phyloP scores from a whole-genome alignment of 2,888 invertebrate species.

The Hofmannophila pseudospretella region DNA sequence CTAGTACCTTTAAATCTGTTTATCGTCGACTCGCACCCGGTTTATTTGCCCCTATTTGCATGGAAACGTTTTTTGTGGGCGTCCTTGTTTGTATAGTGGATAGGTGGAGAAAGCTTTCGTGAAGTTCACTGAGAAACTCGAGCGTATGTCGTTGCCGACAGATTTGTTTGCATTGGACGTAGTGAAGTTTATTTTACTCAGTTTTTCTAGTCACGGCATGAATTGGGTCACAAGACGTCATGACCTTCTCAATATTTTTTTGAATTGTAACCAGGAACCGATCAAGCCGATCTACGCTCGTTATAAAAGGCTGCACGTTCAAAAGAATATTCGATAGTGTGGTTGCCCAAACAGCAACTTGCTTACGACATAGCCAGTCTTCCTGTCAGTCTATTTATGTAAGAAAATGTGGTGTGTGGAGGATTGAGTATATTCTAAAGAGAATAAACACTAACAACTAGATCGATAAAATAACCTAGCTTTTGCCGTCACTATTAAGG shows the following conservation, averaged over 20 bases:
- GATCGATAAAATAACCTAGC: no score
- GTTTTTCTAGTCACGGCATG: conserved; percentile 2
- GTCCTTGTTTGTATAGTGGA: conserved; percentile 72
- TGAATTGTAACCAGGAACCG: no score
- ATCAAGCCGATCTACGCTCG: no score
- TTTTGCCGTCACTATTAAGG: no score
- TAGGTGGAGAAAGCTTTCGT: conserved; percentile 66
- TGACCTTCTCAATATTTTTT: not conserved
- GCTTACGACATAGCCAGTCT: no score
- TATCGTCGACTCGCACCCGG: conserved; percentile 53
- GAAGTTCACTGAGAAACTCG: conserved; percentile 44
- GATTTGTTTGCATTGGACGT: conserved; percentile 64
- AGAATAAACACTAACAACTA: no score
- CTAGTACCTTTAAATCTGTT: conserved; percentile 30
- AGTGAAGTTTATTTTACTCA: conserved; percentile 14
- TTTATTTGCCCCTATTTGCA: conserved; percentile 77
- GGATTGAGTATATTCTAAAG: no score
- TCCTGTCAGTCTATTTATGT: no score
- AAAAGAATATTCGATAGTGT: no score
- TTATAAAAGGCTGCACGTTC: no score
- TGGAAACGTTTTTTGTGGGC: conserved; percentile 77
- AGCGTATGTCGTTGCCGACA: conserved; percentile 45
- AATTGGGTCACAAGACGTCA: conserved; percentile 7
- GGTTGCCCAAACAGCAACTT: no score
- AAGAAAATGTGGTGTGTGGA: no score